Percentiles rank a stretch among this genome's conserved stretches.
Evolutionary conservation across 2,888 invertebrate genomes (phyloP).

Genomic region (Drosophila algonquin): DNA sequence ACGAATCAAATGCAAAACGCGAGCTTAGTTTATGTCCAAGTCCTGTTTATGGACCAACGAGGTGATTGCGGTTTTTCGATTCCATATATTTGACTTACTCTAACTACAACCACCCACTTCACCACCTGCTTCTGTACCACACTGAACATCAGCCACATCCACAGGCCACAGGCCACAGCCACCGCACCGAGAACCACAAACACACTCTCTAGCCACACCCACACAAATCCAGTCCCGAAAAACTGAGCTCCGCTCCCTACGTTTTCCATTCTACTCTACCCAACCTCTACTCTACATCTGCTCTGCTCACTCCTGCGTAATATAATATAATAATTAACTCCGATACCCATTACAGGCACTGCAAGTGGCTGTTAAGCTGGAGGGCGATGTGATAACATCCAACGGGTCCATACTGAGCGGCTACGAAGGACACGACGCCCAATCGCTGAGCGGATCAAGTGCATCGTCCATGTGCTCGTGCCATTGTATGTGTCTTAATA

Average conservation of each 20-base stretch:
- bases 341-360: slow-evolving; percentile 89
- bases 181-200: slow-evolving; percentile 14
- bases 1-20: slow-evolving; percentile 54
- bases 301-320: slow-evolving; percentile 6
- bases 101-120: slow-evolving; percentile 35
- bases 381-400: slow-evolving; percentile 98
- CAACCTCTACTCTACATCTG: slow-evolving; percentile 13
- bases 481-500: slow-evolving; percentile 84
- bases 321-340: slow-evolving; percentile 35
- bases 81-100: slow-evolving; percentile 52
- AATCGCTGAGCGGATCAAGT: slow-evolving; percentile 82
- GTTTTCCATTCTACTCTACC: slow-evolving; percentile 29
- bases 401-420: slow-evolving; percentile 95
- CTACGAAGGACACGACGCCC: slow-evolving; percentile 83
- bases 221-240: slow-evolving; percentile 50
- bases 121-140: slow-evolving; percentile 45
- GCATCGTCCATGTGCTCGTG: slow-evolving; percentile 84
- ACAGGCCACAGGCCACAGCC: not conserved
- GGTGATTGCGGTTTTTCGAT: slow-evolving; percentile 82
- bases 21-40: slow-evolving; percentile 84
- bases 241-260: slow-evolving; percentile 24
- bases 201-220: slow-evolving; percentile 9
- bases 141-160: slow-evolving; percentile 13
- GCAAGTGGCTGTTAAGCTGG: slow-evolving; percentile 96
- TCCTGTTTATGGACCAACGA: slow-evolving; percentile 84